Evolutionary conservation across 2,113 vertebrate genomes (phyloP).

Genomic region (Peucedramus taeniatus): DNA sequence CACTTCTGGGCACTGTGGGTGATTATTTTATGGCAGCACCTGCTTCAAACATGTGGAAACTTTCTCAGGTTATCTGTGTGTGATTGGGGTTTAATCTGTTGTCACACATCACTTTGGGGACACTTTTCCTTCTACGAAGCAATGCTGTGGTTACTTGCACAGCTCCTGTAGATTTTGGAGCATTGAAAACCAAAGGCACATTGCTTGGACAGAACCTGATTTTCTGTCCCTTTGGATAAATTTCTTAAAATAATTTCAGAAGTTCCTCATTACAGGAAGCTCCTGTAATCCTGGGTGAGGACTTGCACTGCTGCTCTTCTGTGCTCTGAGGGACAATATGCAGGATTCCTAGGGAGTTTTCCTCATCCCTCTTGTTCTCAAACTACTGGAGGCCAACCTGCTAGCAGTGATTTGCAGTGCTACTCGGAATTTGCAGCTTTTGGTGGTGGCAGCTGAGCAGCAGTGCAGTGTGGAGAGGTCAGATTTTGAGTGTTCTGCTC

Average conservation of each 20-base stretch:
- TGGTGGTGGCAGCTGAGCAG: not conserved
- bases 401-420: rapidly evolving
- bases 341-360: not conserved
- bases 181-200: not conserved
- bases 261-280: not conserved
- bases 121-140: not conserved
- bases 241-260: not conserved
- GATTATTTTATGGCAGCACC: not conserved
- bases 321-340: not conserved
- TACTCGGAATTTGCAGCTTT: not conserved
- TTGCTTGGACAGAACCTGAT: not conserved
- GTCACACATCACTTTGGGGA: too few relatives aligned
- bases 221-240: not conserved
- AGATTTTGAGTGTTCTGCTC: not conserved
- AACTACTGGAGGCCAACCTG: not conserved
- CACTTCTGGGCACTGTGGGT: not conserved
- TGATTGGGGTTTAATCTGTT: not conserved
- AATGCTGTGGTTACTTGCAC: not conserved
- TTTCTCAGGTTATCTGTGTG: not conserved
- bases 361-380: not conserved
- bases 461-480: not conserved
- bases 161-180: not conserved
- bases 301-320: not conserved
- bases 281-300: not conserved
- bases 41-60: not conserved